A percentile compares a stretch with the other conserved stretches of the same genome.
Evolutionary conservation across 64 coral and sea anemone species (phyloP).

Genomic region (Anthopleura sola): DNA sequence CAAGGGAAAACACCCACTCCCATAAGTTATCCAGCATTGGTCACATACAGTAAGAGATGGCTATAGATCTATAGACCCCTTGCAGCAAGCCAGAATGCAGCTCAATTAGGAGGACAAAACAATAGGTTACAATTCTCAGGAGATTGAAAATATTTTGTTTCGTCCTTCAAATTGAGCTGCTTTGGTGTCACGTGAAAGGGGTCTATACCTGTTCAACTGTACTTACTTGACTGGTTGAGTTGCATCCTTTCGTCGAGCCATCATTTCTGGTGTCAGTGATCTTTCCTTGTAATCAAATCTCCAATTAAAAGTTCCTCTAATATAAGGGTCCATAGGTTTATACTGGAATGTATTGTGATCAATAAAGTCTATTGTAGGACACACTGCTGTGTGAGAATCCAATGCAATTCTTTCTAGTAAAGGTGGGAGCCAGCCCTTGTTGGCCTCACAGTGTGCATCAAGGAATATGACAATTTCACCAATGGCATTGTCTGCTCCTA

Average conservation of each 20-base stretch:
- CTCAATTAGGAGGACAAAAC: too few relatives aligned
- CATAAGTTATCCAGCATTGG: too few relatives aligned
- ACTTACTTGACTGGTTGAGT: conserved; percentile 96
- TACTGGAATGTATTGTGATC: conserved; percentile 99
- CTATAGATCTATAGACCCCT: too few relatives aligned
- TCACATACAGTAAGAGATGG: too few relatives aligned
- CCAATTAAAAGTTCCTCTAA: conserved; percentile 97
- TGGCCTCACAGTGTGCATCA: conserved; percentile 94
- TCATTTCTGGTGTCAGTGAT: conserved; percentile 64
- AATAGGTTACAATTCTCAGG: too few relatives aligned
- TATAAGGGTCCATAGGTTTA: conserved; percentile 95
- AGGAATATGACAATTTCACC: conserved; percentile 88
- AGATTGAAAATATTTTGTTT: too few relatives aligned
- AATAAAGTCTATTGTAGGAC: conserved; percentile 99
- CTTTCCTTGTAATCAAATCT: conserved; percentile 99
- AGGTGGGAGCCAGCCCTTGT: conserved; percentile 91
- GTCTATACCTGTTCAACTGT: background rate
- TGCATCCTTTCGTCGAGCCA: conserved; percentile 76
- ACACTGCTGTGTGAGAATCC: conserved; percentile 72
- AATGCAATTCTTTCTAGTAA: conserved; percentile 82
- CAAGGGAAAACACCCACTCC: too few relatives aligned
- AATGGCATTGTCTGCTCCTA: conserved; percentile 77
- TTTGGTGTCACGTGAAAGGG: too few relatives aligned
- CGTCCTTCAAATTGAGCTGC: too few relatives aligned
- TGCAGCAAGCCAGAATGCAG: too few relatives aligned